Conservation (phyloP, 2,113 vertebrate genomes). For the Hydropotes inermis region DNA sequence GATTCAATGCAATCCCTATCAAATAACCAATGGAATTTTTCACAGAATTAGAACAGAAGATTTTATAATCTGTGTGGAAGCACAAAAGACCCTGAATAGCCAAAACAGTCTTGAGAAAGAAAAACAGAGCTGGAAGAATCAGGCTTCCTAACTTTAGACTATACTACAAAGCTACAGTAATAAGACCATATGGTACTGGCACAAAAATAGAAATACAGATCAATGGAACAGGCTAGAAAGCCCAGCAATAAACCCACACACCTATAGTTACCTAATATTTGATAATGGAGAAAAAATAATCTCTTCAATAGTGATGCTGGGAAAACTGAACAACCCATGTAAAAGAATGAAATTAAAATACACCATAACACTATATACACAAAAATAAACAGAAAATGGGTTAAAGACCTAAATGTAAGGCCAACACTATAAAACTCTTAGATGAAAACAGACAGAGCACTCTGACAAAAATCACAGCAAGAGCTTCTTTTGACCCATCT, state of each 20-base stretch:
- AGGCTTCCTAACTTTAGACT: background rate
- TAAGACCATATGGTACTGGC: background rate
- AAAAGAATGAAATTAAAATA: background rate
- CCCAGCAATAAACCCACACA: background rate
- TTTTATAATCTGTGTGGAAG: background rate
- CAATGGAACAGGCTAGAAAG: background rate
- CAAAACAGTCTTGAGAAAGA: background rate
- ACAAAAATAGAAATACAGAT: background rate
- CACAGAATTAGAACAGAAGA: background rate
- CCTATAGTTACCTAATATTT: background rate
- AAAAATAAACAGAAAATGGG: background rate
- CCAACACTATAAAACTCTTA: background rate
- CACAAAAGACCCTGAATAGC: background rate
- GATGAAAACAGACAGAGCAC: background rate
- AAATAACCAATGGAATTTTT: background rate
- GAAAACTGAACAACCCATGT: background rate
- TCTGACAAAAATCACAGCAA: background rate
- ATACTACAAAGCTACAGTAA: background rate
- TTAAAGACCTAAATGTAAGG: background rate
- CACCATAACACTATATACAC: background rate
- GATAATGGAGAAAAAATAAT: background rate
- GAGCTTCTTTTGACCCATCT: background rate
- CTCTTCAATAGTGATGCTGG: background rate
- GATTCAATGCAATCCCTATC: background rate
- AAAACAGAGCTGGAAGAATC: background rate